Percentiles rank a stretch among this genome's conserved stretches.
phyloP scores from a whole-genome alignment of 2,113 vertebrate species.

The Cyprinodon brontotheroides region DNA sequence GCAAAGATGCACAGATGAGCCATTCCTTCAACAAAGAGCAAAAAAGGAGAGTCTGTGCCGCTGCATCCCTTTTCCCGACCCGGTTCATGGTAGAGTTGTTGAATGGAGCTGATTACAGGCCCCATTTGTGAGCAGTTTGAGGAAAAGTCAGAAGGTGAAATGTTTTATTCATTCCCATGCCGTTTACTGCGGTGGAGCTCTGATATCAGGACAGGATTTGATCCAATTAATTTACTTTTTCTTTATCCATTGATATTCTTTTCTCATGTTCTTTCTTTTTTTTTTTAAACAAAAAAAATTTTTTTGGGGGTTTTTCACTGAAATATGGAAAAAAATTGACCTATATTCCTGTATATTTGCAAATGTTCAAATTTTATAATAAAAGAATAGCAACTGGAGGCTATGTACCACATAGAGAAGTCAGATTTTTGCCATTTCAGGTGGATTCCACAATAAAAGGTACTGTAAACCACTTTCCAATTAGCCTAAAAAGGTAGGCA shows the following conservation, averaged over 20 bases:
- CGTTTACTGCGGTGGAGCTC: background rate
- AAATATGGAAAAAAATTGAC: background rate
- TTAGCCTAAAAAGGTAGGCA: too few relatives aligned
- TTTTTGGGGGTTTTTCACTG: background rate
- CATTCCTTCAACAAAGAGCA: background rate
- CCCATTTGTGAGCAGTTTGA: background rate
- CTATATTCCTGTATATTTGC: too few relatives aligned
- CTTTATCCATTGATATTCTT: too few relatives aligned
- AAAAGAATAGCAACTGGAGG: too few relatives aligned
- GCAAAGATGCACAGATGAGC: background rate
- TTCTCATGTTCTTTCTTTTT: too few relatives aligned
- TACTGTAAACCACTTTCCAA: too few relatives aligned
- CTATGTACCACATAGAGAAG: too few relatives aligned
- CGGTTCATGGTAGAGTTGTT: background rate
- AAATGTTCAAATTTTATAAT: too few relatives aligned
- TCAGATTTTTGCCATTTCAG: too few relatives aligned
- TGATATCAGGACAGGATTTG: background rate
- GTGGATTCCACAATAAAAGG: too few relatives aligned
- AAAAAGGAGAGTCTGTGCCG: conserved; percentile 1
- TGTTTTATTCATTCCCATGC: background rate
- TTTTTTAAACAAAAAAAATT: too few relatives aligned
- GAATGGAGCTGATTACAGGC: conserved; percentile 5
- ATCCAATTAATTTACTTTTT: background rate
- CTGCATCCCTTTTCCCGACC: background rate
- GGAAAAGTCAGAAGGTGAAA: background rate